Percentiles rank a stretch among this genome's conserved stretches.
phyloP scores from a whole-genome alignment of 2,113 vertebrate genomes.

The Catharus bicknelli region DNA sequence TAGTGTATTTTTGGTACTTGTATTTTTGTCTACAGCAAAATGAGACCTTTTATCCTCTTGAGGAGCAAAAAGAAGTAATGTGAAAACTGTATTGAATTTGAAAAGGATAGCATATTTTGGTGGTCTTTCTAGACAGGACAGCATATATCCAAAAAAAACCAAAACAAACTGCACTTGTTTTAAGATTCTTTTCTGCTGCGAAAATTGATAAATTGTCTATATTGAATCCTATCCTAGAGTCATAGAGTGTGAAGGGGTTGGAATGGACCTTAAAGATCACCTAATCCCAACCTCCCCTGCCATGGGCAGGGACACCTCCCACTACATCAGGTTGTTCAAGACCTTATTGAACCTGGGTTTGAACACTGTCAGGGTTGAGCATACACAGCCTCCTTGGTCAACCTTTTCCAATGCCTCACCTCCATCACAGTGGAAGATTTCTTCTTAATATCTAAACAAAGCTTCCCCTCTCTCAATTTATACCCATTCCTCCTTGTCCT shows the following conservation, averaged over 20 bases:
- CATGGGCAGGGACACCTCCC: not conserved
- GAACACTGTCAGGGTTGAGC: not conserved
- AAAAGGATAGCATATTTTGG: not conserved
- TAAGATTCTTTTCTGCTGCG: not conserved
- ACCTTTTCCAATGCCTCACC: not conserved
- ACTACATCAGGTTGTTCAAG: not conserved
- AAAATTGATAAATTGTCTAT: not conserved
- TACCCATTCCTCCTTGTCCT: not conserved
- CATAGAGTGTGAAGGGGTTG: not conserved
- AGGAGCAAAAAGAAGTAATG: not conserved
- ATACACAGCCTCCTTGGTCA: not conserved
- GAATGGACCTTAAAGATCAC: not conserved
- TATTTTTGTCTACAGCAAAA: not conserved
- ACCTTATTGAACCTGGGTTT: not conserved
- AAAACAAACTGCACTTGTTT: not conserved
- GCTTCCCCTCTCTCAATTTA: not conserved
- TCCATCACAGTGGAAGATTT: not conserved
- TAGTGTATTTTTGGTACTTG: not conserved
- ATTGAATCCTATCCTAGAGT: not conserved
- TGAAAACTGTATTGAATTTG: not conserved
- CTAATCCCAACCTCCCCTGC: not conserved
- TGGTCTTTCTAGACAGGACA: not conserved
- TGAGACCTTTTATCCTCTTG: not conserved
- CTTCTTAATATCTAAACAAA: too few species aligned
- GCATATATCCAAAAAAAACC: not conserved